Conservation (phyloP, 2,888 invertebrate species). For the Synergus umbraculus region DNA sequence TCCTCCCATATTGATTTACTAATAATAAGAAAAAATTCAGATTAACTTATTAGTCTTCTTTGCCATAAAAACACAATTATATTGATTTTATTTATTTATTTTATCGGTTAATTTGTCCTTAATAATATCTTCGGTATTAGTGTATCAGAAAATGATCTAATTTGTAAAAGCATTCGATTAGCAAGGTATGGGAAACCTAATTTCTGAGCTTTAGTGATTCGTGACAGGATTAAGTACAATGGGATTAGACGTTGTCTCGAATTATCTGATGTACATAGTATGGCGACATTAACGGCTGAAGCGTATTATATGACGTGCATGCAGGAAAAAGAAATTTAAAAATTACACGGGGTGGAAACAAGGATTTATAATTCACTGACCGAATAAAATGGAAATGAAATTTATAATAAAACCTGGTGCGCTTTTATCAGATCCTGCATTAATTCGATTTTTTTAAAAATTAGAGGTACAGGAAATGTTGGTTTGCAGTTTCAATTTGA, state of each 20-base stretch:
- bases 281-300: slow-evolving; percentile 1
- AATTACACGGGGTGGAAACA: background rate
- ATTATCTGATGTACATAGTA: slow-evolving; percentile 20
- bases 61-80: background rate
- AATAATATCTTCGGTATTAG: background rate
- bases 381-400: background rate
- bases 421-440: background rate
- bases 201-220: slow-evolving; percentile 31
- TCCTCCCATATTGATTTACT: too few relatives aligned
- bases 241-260: slow-evolving; percentile 28
- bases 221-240: slow-evolving; percentile 37
- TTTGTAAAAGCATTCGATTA: slow-evolving; percentile 25
- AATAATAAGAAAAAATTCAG: background rate
- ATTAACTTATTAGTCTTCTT: background rate
- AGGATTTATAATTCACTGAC: background rate
- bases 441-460: background rate
- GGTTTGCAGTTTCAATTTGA: background rate
- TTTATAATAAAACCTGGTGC: background rate
- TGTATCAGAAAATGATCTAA: slow-evolving; percentile 22
- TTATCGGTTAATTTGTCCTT: background rate
- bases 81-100: background rate
- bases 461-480: background rate
- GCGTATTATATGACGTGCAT: background rate
- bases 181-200: slow-evolving; percentile 22
- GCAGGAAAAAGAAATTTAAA: background rate